Evolutionary conservation across 2,888 invertebrate genomes (phyloP).

Genomic region (Trachelus iudaicus): DNA sequence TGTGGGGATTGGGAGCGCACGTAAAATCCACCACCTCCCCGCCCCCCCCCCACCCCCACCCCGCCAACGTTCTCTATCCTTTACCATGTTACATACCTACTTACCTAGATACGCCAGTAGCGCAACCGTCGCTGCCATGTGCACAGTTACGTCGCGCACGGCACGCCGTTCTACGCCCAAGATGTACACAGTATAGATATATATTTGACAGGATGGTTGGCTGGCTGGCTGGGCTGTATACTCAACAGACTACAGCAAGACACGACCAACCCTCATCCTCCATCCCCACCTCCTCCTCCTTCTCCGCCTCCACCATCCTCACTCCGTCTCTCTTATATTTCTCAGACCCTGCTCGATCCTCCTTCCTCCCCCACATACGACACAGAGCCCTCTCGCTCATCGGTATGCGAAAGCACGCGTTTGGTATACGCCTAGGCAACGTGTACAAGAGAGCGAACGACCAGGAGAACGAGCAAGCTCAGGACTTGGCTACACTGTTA

Average conservation of each 20-base stretch:
- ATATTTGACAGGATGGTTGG: neutral
- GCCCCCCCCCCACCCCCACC: neutral
- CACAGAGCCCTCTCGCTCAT: conserved; percentile 28
- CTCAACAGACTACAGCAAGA: neutral
- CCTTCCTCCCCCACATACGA: neutral
- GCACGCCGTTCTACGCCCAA: neutral
- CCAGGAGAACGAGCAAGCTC: conserved; percentile 3
- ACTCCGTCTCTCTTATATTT: neutral
- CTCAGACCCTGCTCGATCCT: conserved; percentile 25
- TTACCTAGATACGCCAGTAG: neutral
- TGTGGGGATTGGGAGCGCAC: neutral
- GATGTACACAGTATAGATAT: neutral
- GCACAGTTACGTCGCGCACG: neutral
- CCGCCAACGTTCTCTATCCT: neutral
- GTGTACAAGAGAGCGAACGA: conserved; percentile 19
- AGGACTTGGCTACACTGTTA: neutral
- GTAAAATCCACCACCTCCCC: neutral
- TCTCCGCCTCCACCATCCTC: neutral
- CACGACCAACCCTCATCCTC: conserved; percentile 2
- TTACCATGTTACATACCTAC: neutral
- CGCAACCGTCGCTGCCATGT: neutral
- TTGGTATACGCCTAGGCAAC: conserved; percentile 34
- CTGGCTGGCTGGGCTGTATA: neutral
- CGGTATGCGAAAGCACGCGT: conserved; percentile 47
- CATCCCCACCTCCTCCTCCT: neutral